Percentiles rank a stretch among this genome's conserved stretches.
phyloP scores from a whole-genome alignment of 2,797 vertebrate species.

The Florisuga fusca region DNA sequence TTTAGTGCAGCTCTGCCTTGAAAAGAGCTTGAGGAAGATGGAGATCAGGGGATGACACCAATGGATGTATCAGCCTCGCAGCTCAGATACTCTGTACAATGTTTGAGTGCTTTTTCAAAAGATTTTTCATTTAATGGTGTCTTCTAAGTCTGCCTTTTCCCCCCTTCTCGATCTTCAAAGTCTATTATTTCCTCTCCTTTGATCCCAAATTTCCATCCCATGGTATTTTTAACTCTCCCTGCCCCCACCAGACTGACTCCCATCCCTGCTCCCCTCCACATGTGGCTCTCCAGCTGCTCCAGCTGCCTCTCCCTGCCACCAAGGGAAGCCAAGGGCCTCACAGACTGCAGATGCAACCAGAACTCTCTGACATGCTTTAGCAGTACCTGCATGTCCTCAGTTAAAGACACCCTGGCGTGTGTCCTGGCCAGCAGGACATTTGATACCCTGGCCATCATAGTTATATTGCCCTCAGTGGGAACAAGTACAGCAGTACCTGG shows the following conservation, averaged over 20 bases:
- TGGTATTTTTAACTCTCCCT: constrained; percentile 22
- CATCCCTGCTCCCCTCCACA: neutral
- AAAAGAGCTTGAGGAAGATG: neutral
- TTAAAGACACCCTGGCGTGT: accelerated
- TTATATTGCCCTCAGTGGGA: neutral
- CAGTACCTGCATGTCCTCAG: neutral
- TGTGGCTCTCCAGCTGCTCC: neutral
- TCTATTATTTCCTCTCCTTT: constrained; percentile 38
- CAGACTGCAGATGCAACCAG: neutral
- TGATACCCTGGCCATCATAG: neutral
- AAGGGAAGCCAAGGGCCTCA: neutral
- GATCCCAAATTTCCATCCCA: constrained; percentile 24
- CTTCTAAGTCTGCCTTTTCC: constrained; percentile 44
- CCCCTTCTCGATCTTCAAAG: constrained; percentile 39
- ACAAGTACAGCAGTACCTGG: accelerated
- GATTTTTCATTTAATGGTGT: constrained; percentile 23
- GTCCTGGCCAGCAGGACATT: neutral
- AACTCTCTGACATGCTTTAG: neutral
- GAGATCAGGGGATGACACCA: neutral
- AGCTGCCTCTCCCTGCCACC: neutral
- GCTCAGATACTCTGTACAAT: neutral
- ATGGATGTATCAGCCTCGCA: neutral
- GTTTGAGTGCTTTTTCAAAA: constrained; percentile 35
- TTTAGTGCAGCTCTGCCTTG: constrained; percentile 13
- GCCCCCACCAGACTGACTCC: neutral